A percentile compares a stretch with the other conserved stretches of the same genome.
Conservation (phyloP, 2,797 vertebrate species). For the Allobates femoralis region DNA sequence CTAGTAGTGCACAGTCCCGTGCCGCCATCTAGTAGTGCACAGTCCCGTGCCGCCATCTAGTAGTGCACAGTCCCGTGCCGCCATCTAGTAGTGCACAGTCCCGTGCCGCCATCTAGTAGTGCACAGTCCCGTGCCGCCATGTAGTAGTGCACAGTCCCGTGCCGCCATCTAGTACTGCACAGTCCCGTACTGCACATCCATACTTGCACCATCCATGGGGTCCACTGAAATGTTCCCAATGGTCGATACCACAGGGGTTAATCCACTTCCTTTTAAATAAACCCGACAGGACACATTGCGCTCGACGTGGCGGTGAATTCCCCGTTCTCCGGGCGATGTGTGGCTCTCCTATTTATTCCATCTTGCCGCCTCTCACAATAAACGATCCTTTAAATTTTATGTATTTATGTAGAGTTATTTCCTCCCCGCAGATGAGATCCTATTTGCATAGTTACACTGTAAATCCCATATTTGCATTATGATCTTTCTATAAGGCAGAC, state of each 20-base stretch:
- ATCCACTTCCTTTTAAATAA: neutral
- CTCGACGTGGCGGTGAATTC: neutral
- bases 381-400: slow-evolving; percentile 54
- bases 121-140: no score
- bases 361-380: slow-evolving; percentile 49
- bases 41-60: neutral
- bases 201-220: neutral
- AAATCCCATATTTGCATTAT: slow-evolving; percentile 57
- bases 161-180: neutral
- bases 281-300: neutral
- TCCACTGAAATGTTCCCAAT: neutral
- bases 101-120: neutral
- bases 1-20: neutral
- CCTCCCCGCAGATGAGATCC: slow-evolving; percentile 31
- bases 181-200: no score
- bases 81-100: neutral
- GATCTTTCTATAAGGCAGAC: slow-evolving; percentile 44
- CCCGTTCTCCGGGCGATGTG: neutral
- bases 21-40: neutral
- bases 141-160: no score
- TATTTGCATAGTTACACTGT: slow-evolving; percentile 56
- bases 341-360: slow-evolving; percentile 31
- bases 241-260: neutral
- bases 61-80: neutral
- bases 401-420: slow-evolving; percentile 62